phyloP scores from a whole-genome alignment of 2,797 vertebrate species.

The Chromis chromis region DNA sequence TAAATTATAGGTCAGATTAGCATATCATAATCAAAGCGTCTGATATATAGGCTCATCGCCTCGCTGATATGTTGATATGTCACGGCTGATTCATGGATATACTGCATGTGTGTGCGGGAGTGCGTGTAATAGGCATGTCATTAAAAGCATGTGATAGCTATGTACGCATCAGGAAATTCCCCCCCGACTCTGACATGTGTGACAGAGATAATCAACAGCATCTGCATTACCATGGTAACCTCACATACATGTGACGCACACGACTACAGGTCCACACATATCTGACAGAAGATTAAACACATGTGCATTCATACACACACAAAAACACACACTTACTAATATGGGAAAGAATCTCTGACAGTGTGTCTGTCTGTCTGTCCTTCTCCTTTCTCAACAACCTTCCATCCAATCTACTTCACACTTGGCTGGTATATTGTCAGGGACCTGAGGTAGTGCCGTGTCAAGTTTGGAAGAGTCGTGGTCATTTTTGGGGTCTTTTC shows the following conservation, averaged over 20 bases:
- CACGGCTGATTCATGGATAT: slow-evolving; percentile 58
- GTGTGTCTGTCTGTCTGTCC: too few relatives aligned
- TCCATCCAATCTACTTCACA: too few relatives aligned
- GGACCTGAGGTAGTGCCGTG: too few relatives aligned
- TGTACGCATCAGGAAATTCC: slow-evolving; percentile 43
- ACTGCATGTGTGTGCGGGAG: slow-evolving; percentile 5
- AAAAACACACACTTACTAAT: background rate
- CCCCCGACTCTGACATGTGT: slow-evolving; percentile 20
- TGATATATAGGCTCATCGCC: slow-evolving; percentile 29
- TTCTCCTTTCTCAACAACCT: too few relatives aligned
- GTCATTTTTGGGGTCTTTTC: too few relatives aligned
- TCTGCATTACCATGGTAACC: slow-evolving; percentile 21
- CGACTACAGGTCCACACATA: background rate
- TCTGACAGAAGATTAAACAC: background rate
- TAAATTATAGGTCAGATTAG: slow-evolving; percentile 79
- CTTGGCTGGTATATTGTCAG: too few relatives aligned
- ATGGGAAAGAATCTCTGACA: too few relatives aligned
- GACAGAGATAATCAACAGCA: slow-evolving; percentile 45
- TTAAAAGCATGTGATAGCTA: slow-evolving; percentile 53
- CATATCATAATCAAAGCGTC: slow-evolving; percentile 77
- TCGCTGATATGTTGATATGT: slow-evolving; percentile 63
- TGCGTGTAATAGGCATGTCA: slow-evolving; percentile 50
- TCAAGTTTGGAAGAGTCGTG: too few relatives aligned
- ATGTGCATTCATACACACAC: background rate
- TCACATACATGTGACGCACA: background rate